These are phyloP conservation scores for Melanostigma gelatinosum DNA, from an alignment of 2,113 vertebrate genomes.

Conservation along the genomic window DNA sequence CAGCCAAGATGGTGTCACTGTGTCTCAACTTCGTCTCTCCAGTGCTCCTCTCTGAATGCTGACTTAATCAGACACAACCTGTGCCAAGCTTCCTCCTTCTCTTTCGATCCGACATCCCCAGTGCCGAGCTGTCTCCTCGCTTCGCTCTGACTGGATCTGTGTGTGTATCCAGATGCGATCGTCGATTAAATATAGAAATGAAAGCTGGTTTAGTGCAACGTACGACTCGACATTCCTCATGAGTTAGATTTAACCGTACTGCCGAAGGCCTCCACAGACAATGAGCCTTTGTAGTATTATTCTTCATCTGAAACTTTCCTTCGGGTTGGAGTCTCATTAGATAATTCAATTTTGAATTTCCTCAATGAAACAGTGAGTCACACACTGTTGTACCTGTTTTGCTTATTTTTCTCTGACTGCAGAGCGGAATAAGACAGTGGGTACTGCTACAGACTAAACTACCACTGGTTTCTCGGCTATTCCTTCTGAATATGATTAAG, in stretches of 20 bases:
- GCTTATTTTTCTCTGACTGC: slow-evolving; percentile 11
- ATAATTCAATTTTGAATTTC: slow-evolving; percentile 57
- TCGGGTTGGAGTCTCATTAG: slow-evolving; percentile 47
- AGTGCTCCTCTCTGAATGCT: slow-evolving; percentile 18
- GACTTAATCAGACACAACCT: slow-evolving; percentile 61
- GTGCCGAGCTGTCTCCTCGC: slow-evolving; percentile 11
- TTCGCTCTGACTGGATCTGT: not conserved
- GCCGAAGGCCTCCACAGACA: slow-evolving; percentile 52
- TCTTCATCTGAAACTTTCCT: slow-evolving; percentile 56
- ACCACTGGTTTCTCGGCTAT: slow-evolving; percentile 27
- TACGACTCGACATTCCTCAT: slow-evolving; percentile 45
- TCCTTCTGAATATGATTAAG: slow-evolving; percentile 42
- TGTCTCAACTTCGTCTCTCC: slow-evolving; percentile 22
- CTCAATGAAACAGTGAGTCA: slow-evolving; percentile 30
- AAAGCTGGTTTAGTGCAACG: slow-evolving; percentile 38
- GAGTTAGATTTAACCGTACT: slow-evolving; percentile 61
- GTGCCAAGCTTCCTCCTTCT: slow-evolving; percentile 26
- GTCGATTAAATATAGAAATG: slow-evolving; percentile 33
- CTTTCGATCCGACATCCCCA: slow-evolving; percentile 28
- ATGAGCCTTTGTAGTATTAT: slow-evolving; percentile 28
- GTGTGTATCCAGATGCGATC: slow-evolving; percentile 48
- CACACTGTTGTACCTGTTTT: not conserved
- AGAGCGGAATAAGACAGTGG: slow-evolving; percentile 14
- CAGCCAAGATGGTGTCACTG: slow-evolving; percentile 49
- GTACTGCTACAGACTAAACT: slow-evolving; percentile 35